Evolutionary conservation across 2,888 invertebrate genomes (phyloP), one percentile per base, ranked within the genome.

Genomic region (Yponomeuta plumbellus): DNA sequence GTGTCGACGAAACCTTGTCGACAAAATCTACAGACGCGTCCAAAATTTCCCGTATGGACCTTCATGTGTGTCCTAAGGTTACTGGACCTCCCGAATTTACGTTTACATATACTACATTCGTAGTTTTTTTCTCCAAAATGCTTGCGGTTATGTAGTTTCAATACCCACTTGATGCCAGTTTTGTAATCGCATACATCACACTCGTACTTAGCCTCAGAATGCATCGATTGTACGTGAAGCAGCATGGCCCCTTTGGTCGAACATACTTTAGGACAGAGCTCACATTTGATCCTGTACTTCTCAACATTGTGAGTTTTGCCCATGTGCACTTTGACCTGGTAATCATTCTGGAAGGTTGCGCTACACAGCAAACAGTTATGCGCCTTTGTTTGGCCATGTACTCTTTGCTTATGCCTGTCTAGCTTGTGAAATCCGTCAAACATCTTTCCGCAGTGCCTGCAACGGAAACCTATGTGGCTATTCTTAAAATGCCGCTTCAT

Each of bases 91-190:
- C 92, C 87, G 62, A 93, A 92, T 71, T 82, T 83, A 61, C 83
- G 88, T 0, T 88, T 86, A 66, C 94, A 94, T n/a, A 92, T 80
- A 57, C 92, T 92, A 68, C 94, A 94, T 1, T 81, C 79, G 67
- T 92, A 92, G 13, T 85, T 82, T 11, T 85, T 89, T 1, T 91
- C 88, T 0, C 88, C 89, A 21, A 81, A 85, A 77, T 93, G 93
- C 57, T 86, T 89, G 22, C 86, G 83, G 65, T 84, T 85, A 68
- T 93, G 93, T 2, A 87, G 67, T 34, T 78, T 86, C 0, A 88
- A 75, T 73, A 81, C 72, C 83, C 83, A 86, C 67, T 84, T 84
- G 0, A 85, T 81, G 0, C 79, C 78, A 0, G 85, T 79, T 13
- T 78, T 83, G 44, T 88, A 88, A 6, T 80, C 83, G 68, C 88